phyloP scores from a whole-genome alignment of 1,140 invertebrate genomes.

The Theocolax elegans region DNA sequence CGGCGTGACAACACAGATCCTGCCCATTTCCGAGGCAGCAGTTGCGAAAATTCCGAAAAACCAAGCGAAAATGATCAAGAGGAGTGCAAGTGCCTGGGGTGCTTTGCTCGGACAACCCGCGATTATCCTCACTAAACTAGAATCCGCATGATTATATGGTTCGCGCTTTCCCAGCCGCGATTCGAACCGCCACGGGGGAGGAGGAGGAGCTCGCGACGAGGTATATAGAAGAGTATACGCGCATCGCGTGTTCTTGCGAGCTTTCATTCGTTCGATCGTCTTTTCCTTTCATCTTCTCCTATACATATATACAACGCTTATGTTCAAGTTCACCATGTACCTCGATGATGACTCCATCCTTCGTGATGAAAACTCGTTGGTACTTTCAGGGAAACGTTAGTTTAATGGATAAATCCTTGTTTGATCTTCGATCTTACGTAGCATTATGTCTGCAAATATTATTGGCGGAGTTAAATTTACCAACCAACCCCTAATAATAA shows the following conservation, averaged over 20 bases:
- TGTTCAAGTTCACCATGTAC: slow-evolving; percentile 14
- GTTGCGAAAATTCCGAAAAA: slow-evolving; percentile 13
- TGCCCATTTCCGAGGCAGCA: slow-evolving; percentile 36
- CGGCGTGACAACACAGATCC: slow-evolving; percentile 39
- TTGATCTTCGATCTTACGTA: no score
- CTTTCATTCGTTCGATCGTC: background rate
- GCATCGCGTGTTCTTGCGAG: slow-evolving; percentile 41
- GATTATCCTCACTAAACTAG: slow-evolving; percentile 66
- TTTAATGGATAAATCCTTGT: no score
- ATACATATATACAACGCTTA: background rate
- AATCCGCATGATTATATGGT: slow-evolving; percentile 62
- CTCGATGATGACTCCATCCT: slow-evolving; percentile 43
- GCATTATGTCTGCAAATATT: no score
- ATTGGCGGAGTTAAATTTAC: no score
- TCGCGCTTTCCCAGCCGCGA: slow-evolving; percentile 54
- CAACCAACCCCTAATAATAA: no score
- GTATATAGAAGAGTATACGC: no score
- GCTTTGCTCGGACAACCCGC: slow-evolving; percentile 58
- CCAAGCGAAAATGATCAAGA: slow-evolving; percentile 15
- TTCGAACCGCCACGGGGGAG: no score
- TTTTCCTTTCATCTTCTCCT: no score
- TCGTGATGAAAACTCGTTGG: background rate
- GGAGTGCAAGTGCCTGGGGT: slow-evolving; percentile 1
- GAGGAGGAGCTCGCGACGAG: no score
- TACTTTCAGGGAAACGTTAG: no score